These are phyloP conservation scores for Epicampocera succincta DNA, from an alignment of 2,888 invertebrate species.

Conservation along the genomic window DNA sequence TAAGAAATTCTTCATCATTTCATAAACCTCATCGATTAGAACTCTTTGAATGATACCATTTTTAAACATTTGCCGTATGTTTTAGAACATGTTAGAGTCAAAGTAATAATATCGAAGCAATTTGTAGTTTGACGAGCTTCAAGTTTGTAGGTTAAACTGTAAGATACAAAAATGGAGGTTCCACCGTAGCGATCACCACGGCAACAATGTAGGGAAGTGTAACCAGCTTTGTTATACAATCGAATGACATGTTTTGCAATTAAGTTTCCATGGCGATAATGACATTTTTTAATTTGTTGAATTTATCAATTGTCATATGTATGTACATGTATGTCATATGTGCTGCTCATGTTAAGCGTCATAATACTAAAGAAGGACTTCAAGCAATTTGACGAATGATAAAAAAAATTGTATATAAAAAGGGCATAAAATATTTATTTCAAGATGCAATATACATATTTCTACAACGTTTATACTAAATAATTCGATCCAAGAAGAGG, in stretches of 20 bases:
- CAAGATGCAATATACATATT: no score
- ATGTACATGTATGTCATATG: no score
- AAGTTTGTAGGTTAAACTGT: background rate
- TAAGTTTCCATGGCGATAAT: background rate
- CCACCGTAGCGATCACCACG: background rate
- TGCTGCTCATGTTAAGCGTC: background rate
- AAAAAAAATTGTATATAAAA: no score
- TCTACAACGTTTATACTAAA: no score
- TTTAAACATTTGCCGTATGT: background rate
- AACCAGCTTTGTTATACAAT: constrained; percentile 6
- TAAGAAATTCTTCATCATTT: no score
- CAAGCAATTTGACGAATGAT: no score
- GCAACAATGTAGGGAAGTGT: background rate
- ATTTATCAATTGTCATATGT: constrained; percentile 6
- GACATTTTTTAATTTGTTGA: background rate
- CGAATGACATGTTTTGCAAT: background rate
- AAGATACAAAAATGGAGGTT: background rate
- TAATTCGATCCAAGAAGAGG: no score
- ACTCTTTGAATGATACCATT: constrained; percentile 2
- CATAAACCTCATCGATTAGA: background rate
- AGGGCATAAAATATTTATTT: no score
- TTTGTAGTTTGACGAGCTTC: background rate
- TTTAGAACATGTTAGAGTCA: no score
- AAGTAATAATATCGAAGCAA: no score
- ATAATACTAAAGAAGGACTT: background rate